These are phyloP conservation scores for Caenorhabditis sulstoni DNA, from an alignment of 2,888 invertebrate species.

Conservation along the genomic window DNA sequence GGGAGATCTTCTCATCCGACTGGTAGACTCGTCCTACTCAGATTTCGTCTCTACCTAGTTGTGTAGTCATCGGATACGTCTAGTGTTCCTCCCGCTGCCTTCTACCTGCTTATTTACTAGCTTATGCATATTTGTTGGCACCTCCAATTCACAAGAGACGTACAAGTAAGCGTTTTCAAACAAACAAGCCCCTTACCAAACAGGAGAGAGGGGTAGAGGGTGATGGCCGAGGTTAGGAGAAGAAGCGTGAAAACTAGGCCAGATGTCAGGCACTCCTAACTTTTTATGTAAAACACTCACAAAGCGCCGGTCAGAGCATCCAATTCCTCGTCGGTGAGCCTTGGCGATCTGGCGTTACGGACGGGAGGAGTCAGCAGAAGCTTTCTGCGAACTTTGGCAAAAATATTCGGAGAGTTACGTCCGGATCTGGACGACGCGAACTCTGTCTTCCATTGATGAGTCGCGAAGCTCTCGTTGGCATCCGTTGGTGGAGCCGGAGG, in stretches of 20 bases:
- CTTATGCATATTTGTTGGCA: conserved; percentile 23
- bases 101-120: neutral
- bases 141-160: conserved; percentile 6
- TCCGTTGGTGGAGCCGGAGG: conserved; percentile 10
- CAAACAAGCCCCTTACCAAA: neutral
- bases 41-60: conserved; percentile 23
- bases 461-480: conserved; percentile 24
- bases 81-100: conserved; percentile 5
- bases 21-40: neutral
- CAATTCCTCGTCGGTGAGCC: conserved; percentile 53
- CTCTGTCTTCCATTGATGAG: conserved; percentile 49
- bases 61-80: conserved; percentile 26
- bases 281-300: conserved; percentile 30
- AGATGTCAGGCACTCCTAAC: too few species aligned
- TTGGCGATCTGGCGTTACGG: conserved; percentile 47
- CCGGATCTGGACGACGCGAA: conserved; percentile 42
- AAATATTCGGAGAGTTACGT: conserved; percentile 48
- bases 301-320: conserved; percentile 49
- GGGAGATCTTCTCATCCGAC: neutral
- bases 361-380: conserved; percentile 49
- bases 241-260: too few species aligned
- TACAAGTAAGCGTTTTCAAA: conserved; percentile 15
- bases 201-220: too few species aligned
- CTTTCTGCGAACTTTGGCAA: conserved; percentile 45
- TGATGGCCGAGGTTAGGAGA: too few species aligned